These are phyloP conservation scores for Halesus radiatus DNA, from an alignment of 1,140 invertebrate genomes.

Conservation along the genomic window DNA sequence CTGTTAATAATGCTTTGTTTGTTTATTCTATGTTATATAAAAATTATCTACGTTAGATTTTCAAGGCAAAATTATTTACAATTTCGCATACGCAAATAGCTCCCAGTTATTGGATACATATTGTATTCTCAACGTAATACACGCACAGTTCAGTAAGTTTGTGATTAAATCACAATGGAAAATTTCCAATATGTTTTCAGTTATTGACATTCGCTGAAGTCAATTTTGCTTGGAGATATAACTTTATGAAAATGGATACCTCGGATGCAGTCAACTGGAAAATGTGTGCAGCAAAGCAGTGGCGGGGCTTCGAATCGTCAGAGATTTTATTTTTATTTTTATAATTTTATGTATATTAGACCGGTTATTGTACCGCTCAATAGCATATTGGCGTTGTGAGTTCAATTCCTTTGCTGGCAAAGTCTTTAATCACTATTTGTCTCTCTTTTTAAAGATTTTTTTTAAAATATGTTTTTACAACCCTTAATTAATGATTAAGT, in stretches of 20 bases:
- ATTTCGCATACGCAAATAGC: not conserved
- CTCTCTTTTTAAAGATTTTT: no score
- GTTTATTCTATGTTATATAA: no score
- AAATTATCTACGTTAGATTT: no score
- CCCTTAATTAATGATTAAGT: no score
- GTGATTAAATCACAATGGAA: slow-evolving; percentile 39
- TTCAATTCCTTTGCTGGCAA: no score
- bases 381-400: no score
- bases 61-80: no score
- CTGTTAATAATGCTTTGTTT: no score
- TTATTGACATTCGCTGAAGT: slow-evolving; percentile 31
- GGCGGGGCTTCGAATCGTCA: not conserved
- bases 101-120: not conserved
- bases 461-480: no score
- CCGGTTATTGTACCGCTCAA: no score
- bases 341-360: not conserved
- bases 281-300: slow-evolving; percentile 35
- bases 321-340: not conserved
- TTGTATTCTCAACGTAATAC: slow-evolving; percentile 5
- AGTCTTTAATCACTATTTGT: no score
- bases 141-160: slow-evolving; percentile 28
- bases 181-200: slow-evolving; percentile 44
- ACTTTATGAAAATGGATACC: slow-evolving; percentile 50
- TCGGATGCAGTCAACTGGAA: slow-evolving; percentile 41
- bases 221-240: slow-evolving; percentile 34